Base-by-base conservation (phyloP, 1,140 invertebrate species). In the Apis florea region DNA sequence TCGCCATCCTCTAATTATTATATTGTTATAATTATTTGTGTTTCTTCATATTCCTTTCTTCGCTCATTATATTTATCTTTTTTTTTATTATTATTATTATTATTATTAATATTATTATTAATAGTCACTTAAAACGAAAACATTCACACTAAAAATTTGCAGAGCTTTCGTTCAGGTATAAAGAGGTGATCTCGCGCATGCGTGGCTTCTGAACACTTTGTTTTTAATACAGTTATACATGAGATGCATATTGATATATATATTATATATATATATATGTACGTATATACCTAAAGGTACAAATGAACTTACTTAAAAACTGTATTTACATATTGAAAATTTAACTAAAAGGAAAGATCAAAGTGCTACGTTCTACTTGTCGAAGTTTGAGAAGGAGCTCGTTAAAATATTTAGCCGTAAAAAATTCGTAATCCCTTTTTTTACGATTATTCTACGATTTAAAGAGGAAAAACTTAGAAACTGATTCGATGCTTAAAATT, bases 71-170 rank as follows among this genome's bases (percentile, higher is more conserved):
- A 82, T 74, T 82, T 75, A 82, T 80, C 51, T 84, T 67, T 24
- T 53, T 68, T 68, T 74, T 85, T 84, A 70, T 72, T 79, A 81
- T 74, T 83, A 84, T 26, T 76, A 81, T 75, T 58, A 82, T 76
- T 79, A 83, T 85, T 86, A 79, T 76, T 86, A 83, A 64, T 81
- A 84, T 72, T 68, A 82, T 68, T 76, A 83, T 66, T 85, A 84
- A 89, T 89, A 86, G 73, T 89, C 72, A 78, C 84, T 87, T 89
- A 90, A 79, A 89, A 89, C 59, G 76, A 71, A 90, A 90, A 90
- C 88, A 90, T 89, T 90, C 84, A 87, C 83, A 87, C 84, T 87
- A 90, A 88, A 90, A 89, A 89, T 90, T 90, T 89, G 79, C 85
- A 83, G 83, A 88, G 71, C 80, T 87, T 79, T 85, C 83, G 78